Percentiles rank a stretch among this genome's conserved stretches.
phyloP scores from a whole-genome alignment of 2,888 invertebrate species.

The Ellobium chinense region DNA sequence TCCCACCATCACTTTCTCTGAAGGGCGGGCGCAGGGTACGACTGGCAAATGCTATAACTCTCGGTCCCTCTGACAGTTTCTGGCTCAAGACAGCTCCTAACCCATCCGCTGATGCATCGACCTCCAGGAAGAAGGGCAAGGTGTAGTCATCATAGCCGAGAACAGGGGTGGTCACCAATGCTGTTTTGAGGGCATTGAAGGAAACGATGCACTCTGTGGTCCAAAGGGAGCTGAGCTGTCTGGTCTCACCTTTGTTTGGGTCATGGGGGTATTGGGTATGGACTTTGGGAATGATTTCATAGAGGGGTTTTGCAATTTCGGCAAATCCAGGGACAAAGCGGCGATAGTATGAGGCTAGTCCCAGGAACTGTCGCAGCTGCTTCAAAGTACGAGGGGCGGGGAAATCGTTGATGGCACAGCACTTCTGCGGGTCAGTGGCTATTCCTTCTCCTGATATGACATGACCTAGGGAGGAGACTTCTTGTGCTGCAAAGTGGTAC shows the following conservation, averaged over 20 bases:
- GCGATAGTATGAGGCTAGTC: too few species aligned
- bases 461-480: too few species aligned
- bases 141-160: conserved; percentile 55
- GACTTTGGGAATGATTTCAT: too few species aligned
- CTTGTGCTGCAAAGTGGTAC: too few species aligned
- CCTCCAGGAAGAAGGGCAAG: conserved; percentile 52
- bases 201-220: conserved; percentile 32
- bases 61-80: conserved; percentile 40
- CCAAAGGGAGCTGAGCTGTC: conserved; percentile 14
- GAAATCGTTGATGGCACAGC: too few species aligned
- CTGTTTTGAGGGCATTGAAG: conserved; percentile 43
- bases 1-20: conserved; percentile 53
- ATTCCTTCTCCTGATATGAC: too few species aligned
- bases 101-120: conserved; percentile 50
- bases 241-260: not conserved
- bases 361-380: too few species aligned
- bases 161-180: conserved; percentile 49
- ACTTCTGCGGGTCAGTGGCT: too few species aligned
- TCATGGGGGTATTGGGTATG: not conserved
- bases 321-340: too few species aligned
- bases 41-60: conserved; percentile 54
- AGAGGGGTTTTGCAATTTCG: too few species aligned
- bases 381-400: too few species aligned
- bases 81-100: conserved; percentile 55
- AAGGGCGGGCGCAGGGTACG: conserved; percentile 43